Base-by-base conservation (phyloP, 1,140 invertebrate genomes). In the Drosophila fuyamai region DNA sequence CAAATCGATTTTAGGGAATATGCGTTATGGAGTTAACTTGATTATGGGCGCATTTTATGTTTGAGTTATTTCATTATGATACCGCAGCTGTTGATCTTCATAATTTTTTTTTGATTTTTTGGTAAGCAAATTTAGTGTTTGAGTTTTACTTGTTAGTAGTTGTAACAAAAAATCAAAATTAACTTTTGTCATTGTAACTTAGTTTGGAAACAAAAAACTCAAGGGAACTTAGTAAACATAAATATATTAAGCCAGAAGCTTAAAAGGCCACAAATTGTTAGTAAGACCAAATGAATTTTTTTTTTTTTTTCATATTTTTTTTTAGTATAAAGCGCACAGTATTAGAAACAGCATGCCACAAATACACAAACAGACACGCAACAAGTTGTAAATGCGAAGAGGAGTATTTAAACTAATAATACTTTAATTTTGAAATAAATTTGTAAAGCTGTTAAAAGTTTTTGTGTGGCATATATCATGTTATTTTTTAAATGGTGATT, bases 211-310 rank as follows among this genome's bases (percentile, higher is more conserved):
- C 46, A 14, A 14, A 76, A 67, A 76, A 18, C 32, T n/a, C 5
- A 75, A 65, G 27, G 32, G 32, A 76, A 76, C 53, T 67, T 13
- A 76, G 51, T 50, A 13, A 76, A 76, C 73, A 9, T 8, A 76
- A 29, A 41, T 29, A 50, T 89, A 89, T 89, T 88, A 89, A 84
- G 84, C 84, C 71, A 46, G 50, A 89, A 89, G 84, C 84, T 89
- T 84, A 75, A 80, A 71, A 88, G 57, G 84, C 84, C 89, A 80
- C 63, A 55, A 83, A 78, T 81, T 77, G 84, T 88, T 88, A 88
- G 84, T 89, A 88, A 46, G 43, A 77, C 65, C 54, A 54, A 71
- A 68, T 48, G 6, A 51, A 59, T 48, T 70, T 44, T 40, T 16
- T 2, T 18, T 18, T 60, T 56, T 35, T 18, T 65, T 51, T 51